Evolutionary conservation across 2,113 vertebrate species (phyloP).

Genomic region (Myrmecobius fasciatus): DNA sequence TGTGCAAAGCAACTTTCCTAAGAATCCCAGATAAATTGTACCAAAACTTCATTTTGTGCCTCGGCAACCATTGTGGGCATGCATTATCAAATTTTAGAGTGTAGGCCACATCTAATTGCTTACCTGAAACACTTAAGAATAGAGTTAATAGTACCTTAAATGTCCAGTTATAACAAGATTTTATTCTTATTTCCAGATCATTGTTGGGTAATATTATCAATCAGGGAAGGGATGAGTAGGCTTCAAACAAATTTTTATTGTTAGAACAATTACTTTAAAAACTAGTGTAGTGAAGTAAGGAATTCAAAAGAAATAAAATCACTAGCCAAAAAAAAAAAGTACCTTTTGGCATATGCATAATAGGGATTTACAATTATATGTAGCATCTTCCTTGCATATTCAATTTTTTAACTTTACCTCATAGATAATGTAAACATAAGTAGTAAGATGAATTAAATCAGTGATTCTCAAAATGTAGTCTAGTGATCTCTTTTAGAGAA

Average conservation of each 20-base stretch:
- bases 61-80: background rate
- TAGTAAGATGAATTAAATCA: background rate
- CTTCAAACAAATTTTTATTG: background rate
- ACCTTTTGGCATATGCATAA: background rate
- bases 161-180: background rate
- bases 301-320: background rate
- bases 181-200: background rate
- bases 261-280: background rate
- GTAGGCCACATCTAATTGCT: background rate
- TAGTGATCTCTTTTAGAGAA: background rate
- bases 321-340: background rate
- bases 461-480: background rate
- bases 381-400: background rate
- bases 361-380: background rate
- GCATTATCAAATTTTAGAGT: background rate
- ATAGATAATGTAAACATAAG: background rate
- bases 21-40: background rate
- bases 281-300: background rate
- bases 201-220: background rate
- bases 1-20: background rate
- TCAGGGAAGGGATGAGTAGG: background rate
- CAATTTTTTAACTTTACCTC: background rate
- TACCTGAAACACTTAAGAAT: background rate
- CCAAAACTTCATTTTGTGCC: background rate
- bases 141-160: background rate